Conservation (phyloP, 2,113 vertebrate genomes). For the Hippocampus abdominalis region DNA sequence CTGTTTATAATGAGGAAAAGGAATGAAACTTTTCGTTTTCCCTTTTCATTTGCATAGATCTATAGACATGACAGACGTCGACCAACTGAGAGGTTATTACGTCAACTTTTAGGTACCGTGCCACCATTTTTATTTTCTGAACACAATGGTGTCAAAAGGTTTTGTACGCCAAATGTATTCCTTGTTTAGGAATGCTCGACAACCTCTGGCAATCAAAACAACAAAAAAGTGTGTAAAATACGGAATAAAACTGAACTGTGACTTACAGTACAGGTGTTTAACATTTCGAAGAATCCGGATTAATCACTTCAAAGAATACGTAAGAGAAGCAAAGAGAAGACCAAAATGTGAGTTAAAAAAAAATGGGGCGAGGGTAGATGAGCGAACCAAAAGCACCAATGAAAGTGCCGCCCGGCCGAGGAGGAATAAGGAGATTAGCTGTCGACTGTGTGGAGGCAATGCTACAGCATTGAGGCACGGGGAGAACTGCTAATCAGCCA, state of each 20-base stretch:
- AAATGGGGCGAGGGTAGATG: slow-evolving; percentile 20
- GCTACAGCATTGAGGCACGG: slow-evolving; percentile 38
- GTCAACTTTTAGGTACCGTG: no score
- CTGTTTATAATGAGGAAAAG: no score
- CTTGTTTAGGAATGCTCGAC: background rate
- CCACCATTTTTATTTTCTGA: no score
- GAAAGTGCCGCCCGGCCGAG: slow-evolving; percentile 42
- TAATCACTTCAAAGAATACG: slow-evolving; percentile 39
- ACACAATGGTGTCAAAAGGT: background rate
- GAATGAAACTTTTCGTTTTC: no score
- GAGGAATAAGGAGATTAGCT: slow-evolving; percentile 65
- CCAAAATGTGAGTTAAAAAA: slow-evolving; percentile 7
- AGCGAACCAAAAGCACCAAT: slow-evolving; percentile 46
- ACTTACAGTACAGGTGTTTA: background rate
- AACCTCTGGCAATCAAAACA: background rate
- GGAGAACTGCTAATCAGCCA: slow-evolving; percentile 62
- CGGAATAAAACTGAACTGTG: background rate
- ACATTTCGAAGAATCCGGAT: slow-evolving; percentile 8
- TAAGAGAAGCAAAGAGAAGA: slow-evolving; percentile 9
- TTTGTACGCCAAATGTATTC: background rate
- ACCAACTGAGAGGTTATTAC: no score
- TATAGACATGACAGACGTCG: no score
- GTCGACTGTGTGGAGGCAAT: slow-evolving; percentile 43
- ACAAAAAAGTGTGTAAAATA: background rate
- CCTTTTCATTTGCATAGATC: no score